A percentile compares a stretch with the other conserved stretches of the same genome.
Conservation (phyloP, 2,797 vertebrate species). For the Nothura maculosa region DNA sequence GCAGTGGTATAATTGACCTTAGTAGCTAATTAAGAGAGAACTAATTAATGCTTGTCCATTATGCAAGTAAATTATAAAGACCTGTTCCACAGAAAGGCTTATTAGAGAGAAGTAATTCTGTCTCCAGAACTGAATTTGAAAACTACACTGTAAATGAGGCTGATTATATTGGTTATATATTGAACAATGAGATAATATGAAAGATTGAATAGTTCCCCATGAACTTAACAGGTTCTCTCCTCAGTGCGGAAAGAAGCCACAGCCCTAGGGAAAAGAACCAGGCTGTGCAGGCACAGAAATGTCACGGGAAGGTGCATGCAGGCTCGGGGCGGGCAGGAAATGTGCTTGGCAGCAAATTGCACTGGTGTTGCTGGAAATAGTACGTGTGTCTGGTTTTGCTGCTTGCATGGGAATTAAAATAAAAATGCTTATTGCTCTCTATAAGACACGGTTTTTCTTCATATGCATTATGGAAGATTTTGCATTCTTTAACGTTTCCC, state of each 20-base stretch:
- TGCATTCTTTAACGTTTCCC: not conserved
- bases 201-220: fast-evolving
- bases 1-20: not conserved
- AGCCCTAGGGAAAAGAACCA: not conserved
- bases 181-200: not conserved
- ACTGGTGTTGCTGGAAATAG: fast-evolving
- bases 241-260: not conserved
- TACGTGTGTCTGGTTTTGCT: not conserved
- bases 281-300: not conserved
- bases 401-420: not conserved
- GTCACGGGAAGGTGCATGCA: not conserved
- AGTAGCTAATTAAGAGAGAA: not conserved
- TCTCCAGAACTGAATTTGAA: not conserved
- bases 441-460: not conserved
- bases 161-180: not conserved
- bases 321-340: not conserved
- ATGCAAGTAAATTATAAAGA: not conserved
- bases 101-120: not conserved
- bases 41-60: not conserved
- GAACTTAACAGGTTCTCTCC: not conserved
- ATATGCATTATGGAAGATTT: not conserved
- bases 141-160: not conserved
- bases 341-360: not conserved
- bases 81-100: not conserved
- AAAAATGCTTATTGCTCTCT: not conserved